Base-by-base conservation (phyloP, 2,888 invertebrate genomes). In the Cheilosia urbana region DNA sequence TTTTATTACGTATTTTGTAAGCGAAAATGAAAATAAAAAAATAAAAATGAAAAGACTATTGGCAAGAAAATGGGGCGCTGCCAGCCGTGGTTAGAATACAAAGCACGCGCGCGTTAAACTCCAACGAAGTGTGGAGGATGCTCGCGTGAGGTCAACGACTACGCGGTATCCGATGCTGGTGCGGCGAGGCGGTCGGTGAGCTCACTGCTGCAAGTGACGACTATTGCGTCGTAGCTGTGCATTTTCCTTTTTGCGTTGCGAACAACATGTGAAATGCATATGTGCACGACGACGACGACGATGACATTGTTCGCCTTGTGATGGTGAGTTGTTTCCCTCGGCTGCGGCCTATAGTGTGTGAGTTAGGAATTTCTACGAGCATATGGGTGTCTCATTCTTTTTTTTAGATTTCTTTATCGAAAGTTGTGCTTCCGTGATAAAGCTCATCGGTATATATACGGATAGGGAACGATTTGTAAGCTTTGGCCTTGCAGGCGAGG, bases 81-180 rank as follows among this genome's bases (percentile, higher is more conserved):
- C 42, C 30, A n/a, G 57, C 30, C 42, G 42, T 69, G 57, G 45
- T 71, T 75, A 13, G 47, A 66, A 58, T 66, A 75, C 65, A 58
- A 66, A 73, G 47, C 73, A 75, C 34, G 55, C 47, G 55, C 47
- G 73, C n/a, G 45, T 63, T 73, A 45, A 19, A 17, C 57, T 65
- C 27, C 57, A 58, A 47, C 65, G 19, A 66, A 58, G 66, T 66
- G 66, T 58, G 66, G 65, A 76, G 49, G 65, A 75, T 65, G 63
- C 45, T 58, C 49, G 75, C 40, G 37, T 49, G 58, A 66, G 75
- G 66, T 76, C 75, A 76, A 66, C 47, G 75, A 66, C 75, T 66
- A 58, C 57, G 66, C 34, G 37, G 47, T 24, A 45, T 47, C 19
- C 58, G 27, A 76, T 66, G 57, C 17, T 60, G 40, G 13, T 21